A percentile compares a stretch with the other conserved stretches of the same genome.
Conservation (phyloP, 2,797 vertebrate genomes). For the Ibycter americanus region DNA sequence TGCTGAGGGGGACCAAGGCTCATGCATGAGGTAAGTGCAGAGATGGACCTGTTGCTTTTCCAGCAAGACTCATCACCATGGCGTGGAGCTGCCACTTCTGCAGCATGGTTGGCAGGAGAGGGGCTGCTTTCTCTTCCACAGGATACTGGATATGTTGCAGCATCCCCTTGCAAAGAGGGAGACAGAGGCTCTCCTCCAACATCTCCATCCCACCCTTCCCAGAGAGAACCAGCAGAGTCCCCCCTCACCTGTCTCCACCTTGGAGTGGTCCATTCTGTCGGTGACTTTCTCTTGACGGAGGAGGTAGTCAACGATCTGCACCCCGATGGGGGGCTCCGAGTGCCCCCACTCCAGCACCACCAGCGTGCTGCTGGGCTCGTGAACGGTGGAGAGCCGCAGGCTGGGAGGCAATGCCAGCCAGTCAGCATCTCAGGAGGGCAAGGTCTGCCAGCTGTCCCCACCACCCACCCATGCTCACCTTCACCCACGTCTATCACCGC, state of each 20-base stretch:
- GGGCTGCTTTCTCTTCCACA: background rate
- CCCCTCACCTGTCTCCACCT: constrained; percentile 92
- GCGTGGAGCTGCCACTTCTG: background rate
- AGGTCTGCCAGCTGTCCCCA: background rate
- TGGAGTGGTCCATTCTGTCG: constrained; percentile 94
- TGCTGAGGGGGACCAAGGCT: background rate
- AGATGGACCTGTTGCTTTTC: background rate
- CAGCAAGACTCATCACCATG: background rate
- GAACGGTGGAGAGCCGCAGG: constrained; percentile 87
- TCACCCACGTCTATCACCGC: background rate
- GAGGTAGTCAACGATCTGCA: constrained; percentile 94
- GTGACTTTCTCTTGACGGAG: constrained; percentile 97
- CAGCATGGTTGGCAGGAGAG: background rate
- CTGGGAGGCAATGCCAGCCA: constrained; percentile 57
- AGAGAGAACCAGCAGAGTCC: background rate
- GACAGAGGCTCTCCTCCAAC: background rate
- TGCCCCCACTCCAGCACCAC: constrained; percentile 97
- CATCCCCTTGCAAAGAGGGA: background rate
- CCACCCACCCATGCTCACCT: background rate
- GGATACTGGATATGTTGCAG: background rate
- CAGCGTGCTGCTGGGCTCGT: constrained; percentile 96
- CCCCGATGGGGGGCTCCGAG: constrained; percentile 92
- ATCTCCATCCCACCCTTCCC: background rate
- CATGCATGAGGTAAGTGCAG: background rate
- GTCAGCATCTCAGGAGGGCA: background rate